phyloP scores from a whole-genome alignment of 2,113 vertebrate genomes.

The Macquaria ambigua region DNA sequence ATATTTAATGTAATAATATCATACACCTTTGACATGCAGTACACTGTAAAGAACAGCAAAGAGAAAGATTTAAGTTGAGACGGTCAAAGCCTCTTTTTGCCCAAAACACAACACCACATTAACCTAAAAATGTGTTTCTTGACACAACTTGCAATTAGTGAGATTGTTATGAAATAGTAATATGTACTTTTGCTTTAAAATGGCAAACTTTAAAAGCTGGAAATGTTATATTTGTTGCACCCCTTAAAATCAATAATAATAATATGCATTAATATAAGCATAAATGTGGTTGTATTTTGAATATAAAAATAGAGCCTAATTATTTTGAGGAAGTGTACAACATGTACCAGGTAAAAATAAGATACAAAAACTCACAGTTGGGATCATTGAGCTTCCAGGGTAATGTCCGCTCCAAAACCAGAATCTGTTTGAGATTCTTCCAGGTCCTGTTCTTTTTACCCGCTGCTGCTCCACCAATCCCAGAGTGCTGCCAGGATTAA shows the following conservation, averaged over 20 bases:
- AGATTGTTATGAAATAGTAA: neutral
- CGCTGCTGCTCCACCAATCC: constrained; percentile 95
- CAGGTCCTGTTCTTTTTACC: constrained; percentile 99
- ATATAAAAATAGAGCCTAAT: neutral
- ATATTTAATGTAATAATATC: neutral
- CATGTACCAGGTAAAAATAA: neutral
- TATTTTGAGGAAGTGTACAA: neutral
- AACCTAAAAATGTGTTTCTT: neutral
- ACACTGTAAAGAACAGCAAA: neutral
- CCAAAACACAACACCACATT: neutral
- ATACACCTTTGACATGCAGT: neutral
- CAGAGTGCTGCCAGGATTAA: constrained; percentile 89
- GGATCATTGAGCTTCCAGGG: constrained; percentile 96
- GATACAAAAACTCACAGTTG: constrained; percentile 88
- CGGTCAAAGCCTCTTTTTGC: neutral
- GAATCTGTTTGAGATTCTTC: constrained; percentile 99
- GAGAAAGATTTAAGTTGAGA: neutral
- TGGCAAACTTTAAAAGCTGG: neutral
- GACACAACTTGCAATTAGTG: neutral
- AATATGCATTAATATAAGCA: neutral
- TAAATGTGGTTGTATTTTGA: neutral
- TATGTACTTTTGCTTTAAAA: constrained; percentile 5
- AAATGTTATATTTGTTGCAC: neutral
- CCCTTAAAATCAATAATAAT: neutral
- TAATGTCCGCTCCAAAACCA: constrained; percentile 93